Percentiles rank a stretch among this genome's conserved stretches.
Conservation (phyloP, 2,888 invertebrate genomes). For the Aelia acuminata region DNA sequence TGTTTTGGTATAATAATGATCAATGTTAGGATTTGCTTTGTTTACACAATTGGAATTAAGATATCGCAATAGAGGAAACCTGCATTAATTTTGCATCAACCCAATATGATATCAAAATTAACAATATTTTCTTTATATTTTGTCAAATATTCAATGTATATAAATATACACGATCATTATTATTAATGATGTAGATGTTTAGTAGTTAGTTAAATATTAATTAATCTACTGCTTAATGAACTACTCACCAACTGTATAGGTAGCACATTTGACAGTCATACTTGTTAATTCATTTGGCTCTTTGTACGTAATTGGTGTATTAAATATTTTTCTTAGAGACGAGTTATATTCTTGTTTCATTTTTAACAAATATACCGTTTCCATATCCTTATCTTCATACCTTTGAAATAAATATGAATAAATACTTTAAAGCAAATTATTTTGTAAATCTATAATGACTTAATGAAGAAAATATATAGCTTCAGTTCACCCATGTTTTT, state of each 20-base stretch:
- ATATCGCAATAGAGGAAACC: too few species aligned
- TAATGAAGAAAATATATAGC: not conserved
- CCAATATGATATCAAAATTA: too few species aligned
- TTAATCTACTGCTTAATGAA: not conserved
- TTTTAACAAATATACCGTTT: conserved; percentile 55
- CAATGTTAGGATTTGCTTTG: too few species aligned
- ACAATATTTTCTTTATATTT: too few species aligned
- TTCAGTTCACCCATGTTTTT: too few species aligned
- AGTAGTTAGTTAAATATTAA: too few species aligned
- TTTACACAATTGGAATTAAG: too few species aligned
- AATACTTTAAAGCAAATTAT: not conserved
- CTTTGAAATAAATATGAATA: conserved; percentile 43
- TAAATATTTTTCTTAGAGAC: conserved; percentile 59
- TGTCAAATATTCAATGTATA: too few species aligned
- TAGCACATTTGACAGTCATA: conserved; percentile 58
- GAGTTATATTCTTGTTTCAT: conserved; percentile 51
- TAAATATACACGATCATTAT: too few species aligned
- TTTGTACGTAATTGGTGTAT: conserved; percentile 53
- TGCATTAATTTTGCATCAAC: too few species aligned
- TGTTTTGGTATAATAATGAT: too few species aligned
- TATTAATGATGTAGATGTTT: too few species aligned
- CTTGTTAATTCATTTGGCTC: conserved; percentile 61
- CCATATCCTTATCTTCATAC: conserved; percentile 62
- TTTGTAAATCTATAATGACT: not conserved
- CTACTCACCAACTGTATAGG: conserved; percentile 58